A percentile compares a stretch with the other conserved stretches of the same genome.
Conservation (phyloP, 2,797 vertebrate genomes). For the Micropoecilia bifurca region DNA sequence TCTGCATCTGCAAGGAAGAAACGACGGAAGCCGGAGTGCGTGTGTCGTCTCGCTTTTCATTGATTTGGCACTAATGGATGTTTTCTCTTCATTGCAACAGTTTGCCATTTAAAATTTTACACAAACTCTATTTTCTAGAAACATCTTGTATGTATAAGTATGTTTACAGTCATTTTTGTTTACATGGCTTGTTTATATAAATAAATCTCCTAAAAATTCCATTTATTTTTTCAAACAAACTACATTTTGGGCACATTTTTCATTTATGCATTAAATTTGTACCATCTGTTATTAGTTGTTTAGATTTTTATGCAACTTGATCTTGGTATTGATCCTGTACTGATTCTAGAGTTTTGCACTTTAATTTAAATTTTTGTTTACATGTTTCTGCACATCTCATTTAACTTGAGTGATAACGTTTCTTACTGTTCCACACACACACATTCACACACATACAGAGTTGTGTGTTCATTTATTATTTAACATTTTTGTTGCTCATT, state of each 20-base stretch:
- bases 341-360: neutral
- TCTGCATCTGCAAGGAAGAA: constrained; percentile 6
- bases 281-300: neutral
- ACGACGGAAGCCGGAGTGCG: constrained; percentile 14
- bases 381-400: neutral
- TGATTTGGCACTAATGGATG: constrained; percentile 15
- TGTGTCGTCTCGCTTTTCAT: neutral
- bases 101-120: neutral
- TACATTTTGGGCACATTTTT: neutral
- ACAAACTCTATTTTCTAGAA: neutral
- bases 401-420: neutral
- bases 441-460: no score
- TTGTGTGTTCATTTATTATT: neutral
- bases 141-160: neutral
- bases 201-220: neutral
- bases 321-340: neutral
- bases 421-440: neutral
- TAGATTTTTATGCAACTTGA: neutral
- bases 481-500: neutral
- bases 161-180: neutral
- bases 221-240: neutral
- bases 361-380: neutral
- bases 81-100: constrained; percentile 13
- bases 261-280: no score
- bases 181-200: neutral